phyloP scores from a whole-genome alignment of 2,888 invertebrate species.

The Augochlorella aurata region DNA sequence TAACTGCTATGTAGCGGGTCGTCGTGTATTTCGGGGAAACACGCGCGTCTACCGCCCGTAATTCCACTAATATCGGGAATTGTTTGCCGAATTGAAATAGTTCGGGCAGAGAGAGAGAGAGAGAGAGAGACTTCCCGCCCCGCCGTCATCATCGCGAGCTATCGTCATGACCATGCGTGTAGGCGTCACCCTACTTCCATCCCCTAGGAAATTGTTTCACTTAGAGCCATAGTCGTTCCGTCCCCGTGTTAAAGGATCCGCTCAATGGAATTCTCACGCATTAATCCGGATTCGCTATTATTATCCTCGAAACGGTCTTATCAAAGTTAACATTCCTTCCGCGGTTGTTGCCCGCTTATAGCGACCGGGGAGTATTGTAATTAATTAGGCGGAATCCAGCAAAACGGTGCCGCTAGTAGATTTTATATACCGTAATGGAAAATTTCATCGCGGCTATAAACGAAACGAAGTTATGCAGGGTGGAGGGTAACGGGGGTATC shows the following conservation, averaged over 20 bases:
- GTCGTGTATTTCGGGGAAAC: conserved; percentile 54
- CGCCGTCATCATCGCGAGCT: background rate
- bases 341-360: background rate
- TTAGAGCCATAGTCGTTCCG: conserved; percentile 9
- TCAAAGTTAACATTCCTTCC: conserved; percentile 32
- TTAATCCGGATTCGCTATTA: conserved; percentile 29
- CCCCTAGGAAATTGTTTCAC: conserved; percentile 43
- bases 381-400: background rate
- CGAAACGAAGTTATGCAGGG: background rate
- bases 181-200: conserved; percentile 16
- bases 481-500: too few species aligned
- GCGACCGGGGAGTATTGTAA: background rate
- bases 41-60: conserved; percentile 55
- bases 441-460: background rate
- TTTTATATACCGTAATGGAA: background rate
- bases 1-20: conserved; percentile 53
- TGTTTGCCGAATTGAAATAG: conserved; percentile 75
- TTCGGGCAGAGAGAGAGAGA: conserved; percentile 55
- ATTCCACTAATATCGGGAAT: conserved; percentile 73
- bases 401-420: background rate
- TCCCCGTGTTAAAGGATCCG: background rate
- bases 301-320: conserved; percentile 21
- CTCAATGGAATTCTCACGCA: conserved; percentile 30
- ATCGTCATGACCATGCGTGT: conserved; percentile 43
- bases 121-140: conserved; percentile 31